A percentile compares a stretch with the other conserved stretches of the same genome.
Conservation (phyloP, 1,140 invertebrate species). For the Rhyzopertha dominica region DNA sequence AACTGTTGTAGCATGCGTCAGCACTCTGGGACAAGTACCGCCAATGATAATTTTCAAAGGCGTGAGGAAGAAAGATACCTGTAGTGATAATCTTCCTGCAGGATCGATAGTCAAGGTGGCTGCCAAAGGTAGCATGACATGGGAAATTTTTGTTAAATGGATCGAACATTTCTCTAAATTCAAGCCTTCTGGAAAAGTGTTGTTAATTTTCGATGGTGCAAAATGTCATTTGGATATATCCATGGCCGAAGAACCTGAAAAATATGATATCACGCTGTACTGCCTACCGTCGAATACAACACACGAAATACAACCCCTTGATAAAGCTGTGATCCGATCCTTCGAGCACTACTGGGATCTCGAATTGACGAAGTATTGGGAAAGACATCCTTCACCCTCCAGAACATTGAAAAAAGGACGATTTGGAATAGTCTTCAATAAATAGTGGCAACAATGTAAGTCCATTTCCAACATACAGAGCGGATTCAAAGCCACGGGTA, state of each 20-base stretch:
- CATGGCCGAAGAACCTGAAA: constrained; percentile 19
- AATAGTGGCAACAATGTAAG: no score
- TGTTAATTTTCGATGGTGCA: constrained; percentile 42
- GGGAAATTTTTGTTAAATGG: constrained; percentile 33
- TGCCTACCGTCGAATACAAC: constrained; percentile 43
- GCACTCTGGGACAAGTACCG: no score
- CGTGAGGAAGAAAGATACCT: no score
- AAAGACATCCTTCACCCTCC: constrained; percentile 1
- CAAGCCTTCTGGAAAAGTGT: constrained; percentile 30
- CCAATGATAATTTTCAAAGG: no score
- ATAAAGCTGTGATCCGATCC: constrained; percentile 39
- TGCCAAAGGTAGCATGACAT: no score
- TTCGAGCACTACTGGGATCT: constrained; percentile 43
- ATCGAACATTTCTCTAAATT: constrained; percentile 36
- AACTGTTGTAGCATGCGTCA: no score
- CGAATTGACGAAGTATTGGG: constrained; percentile 28
- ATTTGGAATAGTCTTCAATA: constrained; percentile 2
- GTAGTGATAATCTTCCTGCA: no score
- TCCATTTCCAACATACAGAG: no score
- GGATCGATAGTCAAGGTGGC: no score
- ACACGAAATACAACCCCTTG: constrained; percentile 44
- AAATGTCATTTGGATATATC: constrained; percentile 34
- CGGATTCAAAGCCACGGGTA: constrained; percentile 6
- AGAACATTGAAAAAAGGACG: constrained; percentile 1
- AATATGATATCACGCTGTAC: constrained; percentile 36